Base-by-base conservation (phyloP, 1,140 invertebrate species). In the Panagrolaimus sp. region DNA sequence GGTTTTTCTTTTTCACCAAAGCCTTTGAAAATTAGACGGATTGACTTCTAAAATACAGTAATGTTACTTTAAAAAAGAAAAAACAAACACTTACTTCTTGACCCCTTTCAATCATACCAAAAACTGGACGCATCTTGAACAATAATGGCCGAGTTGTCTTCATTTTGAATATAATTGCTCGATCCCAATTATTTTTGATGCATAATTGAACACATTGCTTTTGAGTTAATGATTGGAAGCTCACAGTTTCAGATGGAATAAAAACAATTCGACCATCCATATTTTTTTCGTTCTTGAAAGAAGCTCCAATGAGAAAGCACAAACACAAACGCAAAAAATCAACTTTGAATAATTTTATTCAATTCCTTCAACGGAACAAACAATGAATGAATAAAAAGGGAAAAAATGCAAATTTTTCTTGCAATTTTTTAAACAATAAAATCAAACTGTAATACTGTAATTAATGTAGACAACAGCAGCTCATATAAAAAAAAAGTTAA, bases 91-190 rank as follows among this genome's bases (percentile, higher is more conserved):
- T 12, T 28, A 58, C 52, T 28, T 58, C 52, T 28, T n/a, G 15
- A 14, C 52, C 52, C 52, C 17, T 58, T 10, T 44, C 43, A 65
- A 69, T 17, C 52, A 48, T 63, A 12, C 68, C 68, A 67, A 69
- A 69, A 1, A 69, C 68, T 9, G 68, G 68, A 63, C 68, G 68
- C 68, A 69, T 69, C 46, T 69, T 69, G 8, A 69, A 48, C 5
- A 69, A 14, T 28, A 26, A 17, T 32, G 68, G 68, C 17, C 68
- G 68, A 17, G 68, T 69, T 21, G 26, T 63, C 43, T 69, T 69
- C 55, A 69, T 64, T 43, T 69, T 69, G 64, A 69, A 69, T 10
- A 69, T 69, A 21, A 69, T 48, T 10, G 52, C 17, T 15, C 58
- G 52, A 17, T 69, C 63, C 68, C 68, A 69, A 28, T 44, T 32